Percentiles rank a stretch among this genome's conserved stretches.
phyloP scores from a whole-genome alignment of 92 coral and sea anemone species.

The Desmophyllum pertusum region DNA sequence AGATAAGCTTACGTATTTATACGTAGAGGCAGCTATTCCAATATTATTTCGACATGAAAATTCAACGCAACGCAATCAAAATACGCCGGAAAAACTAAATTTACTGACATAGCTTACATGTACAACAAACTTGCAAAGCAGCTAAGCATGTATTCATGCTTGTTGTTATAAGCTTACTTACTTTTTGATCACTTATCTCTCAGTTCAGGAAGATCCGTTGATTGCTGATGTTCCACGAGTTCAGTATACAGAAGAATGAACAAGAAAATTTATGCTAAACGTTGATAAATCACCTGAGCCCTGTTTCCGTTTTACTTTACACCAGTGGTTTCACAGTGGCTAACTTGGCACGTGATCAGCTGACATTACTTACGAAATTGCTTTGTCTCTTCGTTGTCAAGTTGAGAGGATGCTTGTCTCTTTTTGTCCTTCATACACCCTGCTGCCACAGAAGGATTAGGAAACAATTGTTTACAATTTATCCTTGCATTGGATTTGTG shows the following conservation, averaged over 20 bases:
- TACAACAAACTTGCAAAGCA: background rate
- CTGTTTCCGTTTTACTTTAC: background rate
- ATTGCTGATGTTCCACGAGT: background rate
- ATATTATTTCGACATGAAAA: background rate
- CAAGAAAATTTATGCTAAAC: background rate
- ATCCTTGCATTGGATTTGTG: background rate
- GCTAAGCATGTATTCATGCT: background rate
- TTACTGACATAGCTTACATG: background rate
- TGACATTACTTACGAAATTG: background rate
- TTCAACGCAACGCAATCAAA: background rate
- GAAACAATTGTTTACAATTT: background rate
- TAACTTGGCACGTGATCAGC: constrained; percentile 9
- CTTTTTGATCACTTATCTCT: background rate
- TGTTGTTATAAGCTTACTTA: too few relatives aligned
- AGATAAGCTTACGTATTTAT: too few relatives aligned
- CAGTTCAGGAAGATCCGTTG: background rate
- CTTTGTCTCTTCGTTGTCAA: background rate
- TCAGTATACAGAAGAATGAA: background rate
- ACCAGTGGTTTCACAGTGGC: constrained; percentile 16
- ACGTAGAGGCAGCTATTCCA: too few relatives aligned
- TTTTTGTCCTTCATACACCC: background rate
- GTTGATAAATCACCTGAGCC: constrained; percentile 9
- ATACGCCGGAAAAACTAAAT: background rate
- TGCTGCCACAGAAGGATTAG: background rate
- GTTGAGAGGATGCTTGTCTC: background rate